Percentiles rank a stretch among this genome's conserved stretches.
Evolutionary conservation across 2,113 vertebrate genomes (phyloP).

Genomic region (Chamaea fasciata): DNA sequence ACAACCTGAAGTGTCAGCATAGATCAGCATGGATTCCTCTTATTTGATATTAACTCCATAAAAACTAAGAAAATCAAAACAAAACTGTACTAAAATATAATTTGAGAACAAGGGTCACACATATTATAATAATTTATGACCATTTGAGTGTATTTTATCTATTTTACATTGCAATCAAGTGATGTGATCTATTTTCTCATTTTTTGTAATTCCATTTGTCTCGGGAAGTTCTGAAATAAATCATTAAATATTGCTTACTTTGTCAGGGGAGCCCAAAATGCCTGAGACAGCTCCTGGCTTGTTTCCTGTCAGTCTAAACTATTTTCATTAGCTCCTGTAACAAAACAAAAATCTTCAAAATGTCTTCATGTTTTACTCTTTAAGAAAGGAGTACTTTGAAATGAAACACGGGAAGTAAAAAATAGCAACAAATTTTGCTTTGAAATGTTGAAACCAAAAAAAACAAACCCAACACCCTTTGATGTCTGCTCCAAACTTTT

Average conservation of each 20-base stretch:
- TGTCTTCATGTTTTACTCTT: neutral
- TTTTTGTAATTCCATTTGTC: neutral
- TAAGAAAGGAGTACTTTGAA: constrained; percentile 26
- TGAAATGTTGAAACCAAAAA: constrained; percentile 22
- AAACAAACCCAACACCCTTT: neutral
- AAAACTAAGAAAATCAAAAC: neutral
- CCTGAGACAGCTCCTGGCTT: neutral
- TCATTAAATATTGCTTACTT: neutral
- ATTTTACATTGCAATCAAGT: neutral
- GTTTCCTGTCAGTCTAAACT: constrained; percentile 28
- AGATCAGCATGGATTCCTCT: neutral
- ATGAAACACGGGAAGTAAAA: constrained; percentile 15
- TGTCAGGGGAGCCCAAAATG: neutral
- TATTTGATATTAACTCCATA: neutral
- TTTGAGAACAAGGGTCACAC: neutral
- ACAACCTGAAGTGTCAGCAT: neutral
- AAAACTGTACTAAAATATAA: neutral
- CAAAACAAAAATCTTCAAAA: constrained; percentile 30
- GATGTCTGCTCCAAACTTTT: neutral
- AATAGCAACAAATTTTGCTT: constrained; percentile 21
- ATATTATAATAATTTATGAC: fast-evolving
- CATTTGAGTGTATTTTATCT: neutral
- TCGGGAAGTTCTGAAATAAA: neutral
- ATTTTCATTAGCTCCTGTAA: constrained; percentile 31
- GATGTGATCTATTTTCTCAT: neutral